A percentile compares a stretch with the other conserved stretches of the same genome.
Evolutionary conservation across 2,797 vertebrate genomes (phyloP).

Genomic region (Helostoma temminkii): DNA sequence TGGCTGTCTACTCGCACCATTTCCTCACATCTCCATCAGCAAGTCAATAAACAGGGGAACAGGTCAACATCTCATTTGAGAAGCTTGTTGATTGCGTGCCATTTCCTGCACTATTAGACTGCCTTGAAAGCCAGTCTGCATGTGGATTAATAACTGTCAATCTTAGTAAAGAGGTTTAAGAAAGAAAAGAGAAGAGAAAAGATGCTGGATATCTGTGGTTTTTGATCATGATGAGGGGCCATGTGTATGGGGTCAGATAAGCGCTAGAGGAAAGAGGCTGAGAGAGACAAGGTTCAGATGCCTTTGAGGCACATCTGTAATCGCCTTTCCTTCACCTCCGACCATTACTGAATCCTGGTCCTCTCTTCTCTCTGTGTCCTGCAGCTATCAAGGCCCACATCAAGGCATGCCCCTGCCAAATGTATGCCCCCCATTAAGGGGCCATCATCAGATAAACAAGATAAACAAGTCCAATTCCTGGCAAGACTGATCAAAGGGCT

Average conservation of each 20-base stretch:
- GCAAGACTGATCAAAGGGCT: constrained; percentile 83
- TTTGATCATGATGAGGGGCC: constrained; percentile 59
- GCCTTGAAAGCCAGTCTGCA: constrained; percentile 31
- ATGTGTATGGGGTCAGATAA: constrained; percentile 76
- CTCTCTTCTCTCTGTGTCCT: constrained; percentile 72
- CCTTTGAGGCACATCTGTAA: constrained; percentile 81
- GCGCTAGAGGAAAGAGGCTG: constrained; percentile 63
- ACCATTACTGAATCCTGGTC: constrained; percentile 72
- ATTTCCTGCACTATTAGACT: constrained; percentile 59
- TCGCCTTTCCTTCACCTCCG: constrained; percentile 80
- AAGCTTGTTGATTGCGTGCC: constrained; percentile 55
- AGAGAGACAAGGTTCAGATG: constrained; percentile 75
- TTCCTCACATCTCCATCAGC: constrained; percentile 71
- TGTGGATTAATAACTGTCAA: constrained; percentile 58
- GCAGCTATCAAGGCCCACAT: constrained; percentile 79
- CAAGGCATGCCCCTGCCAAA: constrained; percentile 79
- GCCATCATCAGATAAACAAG: constrained; percentile 86
- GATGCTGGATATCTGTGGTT: constrained; percentile 27
- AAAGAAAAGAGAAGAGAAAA: constrained; percentile 35
- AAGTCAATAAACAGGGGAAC: constrained; percentile 46
- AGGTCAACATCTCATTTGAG: constrained; percentile 53
- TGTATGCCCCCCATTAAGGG: constrained; percentile 79
- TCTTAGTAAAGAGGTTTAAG: constrained; percentile 28
- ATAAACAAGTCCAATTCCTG: constrained; percentile 86
- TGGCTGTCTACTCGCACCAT: constrained; percentile 50